A percentile compares a stretch with the other conserved stretches of the same genome.
Conservation (phyloP, 2,113 vertebrate species). For the Chascanopsetta lugubris region DNA sequence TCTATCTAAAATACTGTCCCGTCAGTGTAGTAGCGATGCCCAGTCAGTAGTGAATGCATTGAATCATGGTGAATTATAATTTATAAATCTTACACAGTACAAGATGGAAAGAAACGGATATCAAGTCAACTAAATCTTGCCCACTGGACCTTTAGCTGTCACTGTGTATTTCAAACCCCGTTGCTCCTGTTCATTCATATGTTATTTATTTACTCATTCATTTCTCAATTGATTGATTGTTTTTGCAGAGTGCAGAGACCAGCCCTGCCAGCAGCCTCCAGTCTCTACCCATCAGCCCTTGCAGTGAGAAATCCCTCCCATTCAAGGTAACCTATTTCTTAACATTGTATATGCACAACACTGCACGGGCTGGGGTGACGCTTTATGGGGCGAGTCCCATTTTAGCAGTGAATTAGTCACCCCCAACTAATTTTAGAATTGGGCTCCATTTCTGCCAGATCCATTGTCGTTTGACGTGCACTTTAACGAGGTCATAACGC, state of each 20-base stretch:
- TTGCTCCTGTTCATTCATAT: too few relatives aligned
- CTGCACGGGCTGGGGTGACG: background rate
- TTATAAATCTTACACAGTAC: too few relatives aligned
- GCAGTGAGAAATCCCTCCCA: slow-evolving; percentile 88
- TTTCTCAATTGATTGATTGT: too few relatives aligned
- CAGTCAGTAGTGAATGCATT: too few relatives aligned
- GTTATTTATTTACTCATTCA: too few relatives aligned
- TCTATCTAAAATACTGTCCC: too few relatives aligned
- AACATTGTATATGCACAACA: background rate
- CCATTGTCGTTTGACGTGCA: background rate
- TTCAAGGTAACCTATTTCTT: slow-evolving; percentile 87
- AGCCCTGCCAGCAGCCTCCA: slow-evolving; percentile 94
- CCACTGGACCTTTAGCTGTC: too few relatives aligned
- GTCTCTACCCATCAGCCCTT: slow-evolving; percentile 94
- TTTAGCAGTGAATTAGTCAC: background rate
- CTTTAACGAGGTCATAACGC: background rate
- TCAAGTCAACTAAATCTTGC: too few relatives aligned
- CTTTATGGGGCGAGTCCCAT: background rate
- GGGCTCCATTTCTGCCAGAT: background rate
- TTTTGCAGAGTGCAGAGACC: slow-evolving; percentile 88
- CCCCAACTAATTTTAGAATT: background rate
- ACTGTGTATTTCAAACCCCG: too few relatives aligned
- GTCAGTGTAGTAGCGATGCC: too few relatives aligned
- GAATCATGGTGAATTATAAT: too few relatives aligned
- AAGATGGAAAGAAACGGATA: too few relatives aligned